phyloP scores from a whole-genome alignment of 2,113 vertebrate genomes.

The Phaethornis superciliosus region DNA sequence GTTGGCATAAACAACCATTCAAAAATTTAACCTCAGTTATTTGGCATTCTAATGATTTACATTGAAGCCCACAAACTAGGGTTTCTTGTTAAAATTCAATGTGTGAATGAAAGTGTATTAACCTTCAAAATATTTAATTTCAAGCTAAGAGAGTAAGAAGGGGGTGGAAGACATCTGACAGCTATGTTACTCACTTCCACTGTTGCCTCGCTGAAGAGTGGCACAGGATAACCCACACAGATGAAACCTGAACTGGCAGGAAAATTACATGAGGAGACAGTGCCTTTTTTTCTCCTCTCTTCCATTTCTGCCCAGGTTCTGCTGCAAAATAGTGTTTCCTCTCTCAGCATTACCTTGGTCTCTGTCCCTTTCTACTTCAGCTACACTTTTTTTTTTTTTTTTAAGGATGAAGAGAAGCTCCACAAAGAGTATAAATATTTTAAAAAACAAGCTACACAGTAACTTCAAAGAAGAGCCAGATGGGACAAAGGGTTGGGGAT shows the following conservation, averaged over 20 bases:
- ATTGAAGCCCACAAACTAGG: neutral
- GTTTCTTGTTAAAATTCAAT: conserved; percentile 26
- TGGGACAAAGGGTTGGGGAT: neutral
- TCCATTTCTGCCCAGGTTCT: neutral
- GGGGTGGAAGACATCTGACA: neutral
- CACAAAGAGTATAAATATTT: neutral
- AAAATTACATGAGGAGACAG: neutral
- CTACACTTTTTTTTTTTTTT: neutral
- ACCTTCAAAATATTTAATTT: conserved; percentile 50
- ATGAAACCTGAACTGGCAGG: neutral
- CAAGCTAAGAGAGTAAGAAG: conserved; percentile 18
- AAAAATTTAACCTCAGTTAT: conserved; percentile 50
- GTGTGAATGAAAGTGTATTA: neutral
- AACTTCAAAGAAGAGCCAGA: neutral
- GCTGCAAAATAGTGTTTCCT: neutral
- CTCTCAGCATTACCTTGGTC: neutral
- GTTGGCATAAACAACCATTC: conserved; percentile 46
- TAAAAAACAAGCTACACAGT: neutral
- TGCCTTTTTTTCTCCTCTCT: fast-evolving
- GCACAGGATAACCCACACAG: neutral
- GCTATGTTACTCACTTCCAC: neutral
- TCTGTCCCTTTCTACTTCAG: neutral
- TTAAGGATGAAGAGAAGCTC: neutral
- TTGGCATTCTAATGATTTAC: conserved; percentile 35
- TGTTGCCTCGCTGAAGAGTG: neutral